Conservation (phyloP, 1,140 invertebrate genomes). For the Asobara japonica region DNA sequence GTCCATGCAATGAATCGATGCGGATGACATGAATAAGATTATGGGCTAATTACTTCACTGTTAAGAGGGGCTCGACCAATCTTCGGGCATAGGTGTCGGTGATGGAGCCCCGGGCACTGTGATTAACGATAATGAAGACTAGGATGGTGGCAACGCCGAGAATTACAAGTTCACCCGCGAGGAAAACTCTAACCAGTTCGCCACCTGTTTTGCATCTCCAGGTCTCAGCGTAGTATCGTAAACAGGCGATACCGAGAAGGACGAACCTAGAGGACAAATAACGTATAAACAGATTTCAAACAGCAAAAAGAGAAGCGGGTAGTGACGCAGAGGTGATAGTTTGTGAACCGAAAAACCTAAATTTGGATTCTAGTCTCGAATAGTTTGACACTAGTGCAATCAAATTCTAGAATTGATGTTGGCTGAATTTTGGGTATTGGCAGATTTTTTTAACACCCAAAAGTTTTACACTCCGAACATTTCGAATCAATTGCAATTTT, state of each 20-base stretch:
- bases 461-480: no score
- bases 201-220: constrained; percentile 73
- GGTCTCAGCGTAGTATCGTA: constrained; percentile 72
- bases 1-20: not conserved
- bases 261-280: constrained; percentile 67
- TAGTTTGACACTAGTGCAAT: no score
- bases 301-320: constrained; percentile 69
- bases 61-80: constrained; percentile 73
- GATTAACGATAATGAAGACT: constrained; percentile 73
- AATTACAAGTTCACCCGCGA: constrained; percentile 73
- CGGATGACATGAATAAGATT: not conserved
- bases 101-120: constrained; percentile 76
- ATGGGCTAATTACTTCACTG: constrained; percentile 71
- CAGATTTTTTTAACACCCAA: no score
- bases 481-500: no score
- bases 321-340: constrained; percentile 73
- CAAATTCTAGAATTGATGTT: no score
- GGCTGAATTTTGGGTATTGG: no score
- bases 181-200: constrained; percentile 74
- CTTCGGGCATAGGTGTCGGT: constrained; percentile 74
- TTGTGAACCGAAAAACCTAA: no score
- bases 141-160: constrained; percentile 71
- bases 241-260: constrained; percentile 72
- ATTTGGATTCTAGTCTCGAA: no score
- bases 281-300: not conserved